phyloP scores from a whole-genome alignment of 2,797 vertebrate genomes.

The Glyptemys insculpta region DNA sequence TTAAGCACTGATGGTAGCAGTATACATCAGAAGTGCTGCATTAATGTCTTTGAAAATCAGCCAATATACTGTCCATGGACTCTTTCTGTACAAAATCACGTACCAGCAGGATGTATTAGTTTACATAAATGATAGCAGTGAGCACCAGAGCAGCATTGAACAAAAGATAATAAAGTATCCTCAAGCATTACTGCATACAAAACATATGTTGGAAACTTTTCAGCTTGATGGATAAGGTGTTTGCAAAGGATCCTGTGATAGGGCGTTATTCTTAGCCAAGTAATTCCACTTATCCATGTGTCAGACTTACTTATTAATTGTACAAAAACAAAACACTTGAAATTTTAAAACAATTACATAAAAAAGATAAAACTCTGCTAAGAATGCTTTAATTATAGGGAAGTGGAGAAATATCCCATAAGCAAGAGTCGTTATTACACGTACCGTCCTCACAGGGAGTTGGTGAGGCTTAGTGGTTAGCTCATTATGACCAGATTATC shows the following conservation, averaged over 20 bases:
- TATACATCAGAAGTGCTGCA: background rate
- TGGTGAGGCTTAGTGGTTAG: background rate
- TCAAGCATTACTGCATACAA: background rate
- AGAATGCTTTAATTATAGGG: background rate
- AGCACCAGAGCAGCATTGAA: background rate
- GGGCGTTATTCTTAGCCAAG: background rate
- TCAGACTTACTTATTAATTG: no score
- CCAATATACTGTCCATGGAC: background rate
- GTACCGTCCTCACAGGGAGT: background rate
- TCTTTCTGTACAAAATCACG: background rate
- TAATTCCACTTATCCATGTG: background rate
- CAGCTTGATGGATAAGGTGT: background rate
- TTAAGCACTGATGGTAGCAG: background rate
- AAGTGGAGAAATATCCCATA: background rate
- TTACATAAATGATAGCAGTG: background rate
- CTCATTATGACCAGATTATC: background rate
- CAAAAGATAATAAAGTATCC: background rate
- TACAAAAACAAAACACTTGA: no score
- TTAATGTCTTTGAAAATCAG: background rate
- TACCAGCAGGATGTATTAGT: background rate
- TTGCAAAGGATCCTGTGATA: background rate
- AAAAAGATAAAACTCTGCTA: background rate
- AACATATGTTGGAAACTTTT: background rate
- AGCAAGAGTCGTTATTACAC: background rate
- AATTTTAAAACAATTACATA: no score